Percentiles rank a stretch among this genome's conserved stretches.
Evolutionary conservation across 2,797 vertebrate species (phyloP).

Genomic region (Halcyon leucocephala): DNA sequence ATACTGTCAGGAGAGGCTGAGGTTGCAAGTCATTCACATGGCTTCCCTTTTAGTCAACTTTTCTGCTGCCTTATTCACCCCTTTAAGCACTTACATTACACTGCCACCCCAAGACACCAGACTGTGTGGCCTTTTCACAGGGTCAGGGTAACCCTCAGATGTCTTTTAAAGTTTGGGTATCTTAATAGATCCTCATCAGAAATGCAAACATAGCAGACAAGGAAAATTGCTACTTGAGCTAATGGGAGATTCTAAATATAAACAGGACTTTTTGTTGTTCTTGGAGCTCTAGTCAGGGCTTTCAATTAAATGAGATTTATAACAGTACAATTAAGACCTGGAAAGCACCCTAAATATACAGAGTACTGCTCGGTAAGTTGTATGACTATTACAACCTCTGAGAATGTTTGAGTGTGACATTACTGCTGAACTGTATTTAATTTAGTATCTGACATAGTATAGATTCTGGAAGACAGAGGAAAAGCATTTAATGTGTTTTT

Average conservation of each 20-base stretch:
- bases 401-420: background rate
- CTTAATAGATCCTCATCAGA: background rate
- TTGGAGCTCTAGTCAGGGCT: background rate
- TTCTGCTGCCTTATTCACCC: background rate
- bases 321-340: background rate
- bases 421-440: background rate
- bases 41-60: background rate
- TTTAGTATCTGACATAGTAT: background rate
- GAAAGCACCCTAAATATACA: conserved; percentile 18
- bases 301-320: background rate
- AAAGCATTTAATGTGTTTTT: background rate
- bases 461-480: background rate
- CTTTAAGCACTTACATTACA: background rate
- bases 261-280: background rate
- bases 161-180: background rate
- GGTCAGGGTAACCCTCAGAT: background rate
- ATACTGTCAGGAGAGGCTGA: background rate
- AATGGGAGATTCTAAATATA: conserved; percentile 12
- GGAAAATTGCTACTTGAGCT: background rate
- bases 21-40: background rate
- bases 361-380: background rate
- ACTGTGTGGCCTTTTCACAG: background rate
- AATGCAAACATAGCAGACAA: background rate
- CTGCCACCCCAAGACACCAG: background rate
- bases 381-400: background rate